phyloP scores from a whole-genome alignment of 2,113 vertebrate genomes.

The Hipposideros armiger region DNA sequence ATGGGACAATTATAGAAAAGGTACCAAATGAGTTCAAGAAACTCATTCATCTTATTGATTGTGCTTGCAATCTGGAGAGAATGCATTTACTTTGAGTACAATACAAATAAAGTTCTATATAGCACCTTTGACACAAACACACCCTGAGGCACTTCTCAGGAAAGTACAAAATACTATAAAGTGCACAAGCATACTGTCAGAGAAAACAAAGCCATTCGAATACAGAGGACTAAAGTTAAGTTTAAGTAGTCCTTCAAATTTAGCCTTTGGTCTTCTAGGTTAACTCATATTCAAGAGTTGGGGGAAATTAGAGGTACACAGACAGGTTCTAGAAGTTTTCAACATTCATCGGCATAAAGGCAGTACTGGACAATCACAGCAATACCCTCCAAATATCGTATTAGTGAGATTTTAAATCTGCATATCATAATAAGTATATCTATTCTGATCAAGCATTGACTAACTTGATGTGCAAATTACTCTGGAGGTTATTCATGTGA shows the following conservation, averaged over 20 bases:
- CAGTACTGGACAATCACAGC: not conserved
- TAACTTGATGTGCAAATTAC: not conserved
- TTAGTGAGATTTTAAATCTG: not conserved
- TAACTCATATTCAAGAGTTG: not conserved
- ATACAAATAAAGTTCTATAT: conserved; percentile 43
- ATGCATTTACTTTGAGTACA: conserved; percentile 64
- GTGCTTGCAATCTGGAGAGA: conserved; percentile 42
- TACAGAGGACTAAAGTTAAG: not conserved
- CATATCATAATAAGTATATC: not conserved
- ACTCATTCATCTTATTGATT: conserved; percentile 74
- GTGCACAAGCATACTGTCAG: not conserved
- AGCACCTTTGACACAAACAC: conserved; percentile 54
- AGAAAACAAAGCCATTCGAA: conserved; percentile 9
- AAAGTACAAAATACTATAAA: conserved; percentile 3
- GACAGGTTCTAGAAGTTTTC: not conserved
- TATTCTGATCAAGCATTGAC: not conserved
- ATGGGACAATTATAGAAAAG: conserved; percentile 63
- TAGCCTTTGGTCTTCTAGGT: not conserved
- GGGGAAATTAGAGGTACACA: not conserved
- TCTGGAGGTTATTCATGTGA: not conserved
- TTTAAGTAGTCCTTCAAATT: conserved; percentile 64
- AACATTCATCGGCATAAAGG: not conserved
- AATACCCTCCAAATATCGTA: not conserved
- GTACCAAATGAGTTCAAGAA: conserved; percentile 75
- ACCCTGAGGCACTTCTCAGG: conserved; percentile 52